These are phyloP conservation scores for Bombus terrestris DNA, from an alignment of 1,140 invertebrate species.

Conservation along the genomic window DNA sequence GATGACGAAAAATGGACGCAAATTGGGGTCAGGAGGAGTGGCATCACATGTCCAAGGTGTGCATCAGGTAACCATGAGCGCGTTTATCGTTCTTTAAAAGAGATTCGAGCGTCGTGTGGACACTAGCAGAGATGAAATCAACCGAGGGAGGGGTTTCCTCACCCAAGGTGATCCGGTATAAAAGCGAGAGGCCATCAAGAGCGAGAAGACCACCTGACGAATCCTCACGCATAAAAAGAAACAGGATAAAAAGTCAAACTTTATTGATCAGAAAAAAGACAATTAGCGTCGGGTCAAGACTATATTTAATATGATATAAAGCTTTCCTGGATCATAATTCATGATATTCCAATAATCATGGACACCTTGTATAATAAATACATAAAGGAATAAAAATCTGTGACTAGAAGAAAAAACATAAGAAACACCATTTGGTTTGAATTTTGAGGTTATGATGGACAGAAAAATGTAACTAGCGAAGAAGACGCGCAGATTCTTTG, in stretches of 20 bases:
- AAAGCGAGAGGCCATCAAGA: constrained; percentile 45
- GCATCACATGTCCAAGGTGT: not conserved
- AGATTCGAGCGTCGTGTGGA: constrained; percentile 29
- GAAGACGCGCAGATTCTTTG: no score
- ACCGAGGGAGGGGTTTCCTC: not conserved
- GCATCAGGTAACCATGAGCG: not conserved
- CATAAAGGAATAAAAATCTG: not conserved
- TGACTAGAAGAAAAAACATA: not conserved
- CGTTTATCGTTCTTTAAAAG: constrained; percentile 43
- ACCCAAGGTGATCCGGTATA: constrained; percentile 66
- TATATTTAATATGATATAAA: not conserved
- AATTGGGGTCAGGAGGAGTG: not conserved
- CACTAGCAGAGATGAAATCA: constrained; percentile 31
- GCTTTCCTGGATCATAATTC: not conserved
- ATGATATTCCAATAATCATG: no score
- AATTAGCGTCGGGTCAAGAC: not conserved
- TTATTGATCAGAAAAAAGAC: not conserved
- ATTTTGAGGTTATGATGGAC: not conserved
- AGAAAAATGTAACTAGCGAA: not conserved
- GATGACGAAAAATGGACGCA: not conserved
- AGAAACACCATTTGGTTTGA: not conserved
- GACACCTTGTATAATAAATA: not conserved
- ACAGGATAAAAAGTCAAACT: not conserved
- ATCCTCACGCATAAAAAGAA: not conserved
- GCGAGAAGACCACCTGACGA: not conserved